phyloP scores from a whole-genome alignment of 2,888 invertebrate genomes.

The Eristalis tenax region DNA sequence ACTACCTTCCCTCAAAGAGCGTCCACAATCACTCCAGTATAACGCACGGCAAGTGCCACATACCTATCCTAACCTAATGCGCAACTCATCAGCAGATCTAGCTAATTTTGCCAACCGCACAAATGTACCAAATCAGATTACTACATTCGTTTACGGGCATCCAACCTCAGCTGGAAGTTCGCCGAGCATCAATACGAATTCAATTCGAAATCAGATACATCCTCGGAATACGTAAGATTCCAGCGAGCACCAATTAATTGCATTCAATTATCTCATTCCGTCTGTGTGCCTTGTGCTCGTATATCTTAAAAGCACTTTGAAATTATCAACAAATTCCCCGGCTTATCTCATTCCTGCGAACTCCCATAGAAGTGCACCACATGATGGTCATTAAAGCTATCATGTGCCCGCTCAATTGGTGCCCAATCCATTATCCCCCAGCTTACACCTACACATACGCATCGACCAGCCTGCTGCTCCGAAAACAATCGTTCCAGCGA shows the following conservation, averaged over 20 bases:
- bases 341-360: conserved; percentile 55
- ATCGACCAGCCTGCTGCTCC: conserved; percentile 20
- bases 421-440: conserved; percentile 57
- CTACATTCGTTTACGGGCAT: no score
- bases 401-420: conserved; percentile 59
- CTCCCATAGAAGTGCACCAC: conserved; percentile 25
- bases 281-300: conserved; percentile 4
- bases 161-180: neutral
- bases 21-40: no score
- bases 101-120: no score
- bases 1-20: no score
- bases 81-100: no score
- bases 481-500: conserved; percentile 67
- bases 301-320: conserved; percentile 48
- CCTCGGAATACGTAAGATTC: neutral
- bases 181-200: neutral
- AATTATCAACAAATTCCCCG: conserved; percentile 66
- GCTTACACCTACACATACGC: conserved; percentile 36
- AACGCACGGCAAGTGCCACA: no score
- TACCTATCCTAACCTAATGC: no score
- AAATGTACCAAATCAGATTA: no score
- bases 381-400: conserved; percentile 48
- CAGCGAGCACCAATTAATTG: conserved; percentile 24
- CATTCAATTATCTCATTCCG: conserved; percentile 48
- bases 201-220: neutral